A percentile compares a stretch with the other conserved stretches of the same genome.
Conservation (phyloP, 2,113 vertebrate species). For the Ailurus styani region DNA sequence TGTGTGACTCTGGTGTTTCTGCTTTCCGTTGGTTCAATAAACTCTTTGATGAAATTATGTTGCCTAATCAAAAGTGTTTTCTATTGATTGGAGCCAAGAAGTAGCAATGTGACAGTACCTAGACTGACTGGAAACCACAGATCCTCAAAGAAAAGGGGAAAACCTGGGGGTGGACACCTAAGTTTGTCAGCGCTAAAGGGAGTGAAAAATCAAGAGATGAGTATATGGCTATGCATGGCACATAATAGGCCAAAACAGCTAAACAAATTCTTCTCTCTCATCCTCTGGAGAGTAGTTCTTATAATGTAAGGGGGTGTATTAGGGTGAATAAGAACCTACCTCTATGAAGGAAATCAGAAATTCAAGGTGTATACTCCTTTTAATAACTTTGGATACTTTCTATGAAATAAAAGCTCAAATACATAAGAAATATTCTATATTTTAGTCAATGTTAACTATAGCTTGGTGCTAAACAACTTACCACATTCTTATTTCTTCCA, state of each 20-base stretch:
- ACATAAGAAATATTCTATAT: background rate
- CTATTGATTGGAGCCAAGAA: background rate
- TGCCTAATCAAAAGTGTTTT: background rate
- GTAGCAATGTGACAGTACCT: background rate
- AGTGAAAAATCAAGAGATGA: background rate
- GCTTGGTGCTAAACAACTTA: background rate
- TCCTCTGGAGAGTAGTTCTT: background rate
- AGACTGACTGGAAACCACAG: background rate
- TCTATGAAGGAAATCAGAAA: background rate
- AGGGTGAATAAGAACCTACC: background rate
- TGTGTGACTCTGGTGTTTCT: background rate
- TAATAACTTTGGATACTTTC: background rate
- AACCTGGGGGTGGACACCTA: background rate
- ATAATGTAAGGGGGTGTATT: background rate
- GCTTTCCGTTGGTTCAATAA: background rate
- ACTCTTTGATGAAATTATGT: background rate
- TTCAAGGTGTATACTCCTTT: background rate
- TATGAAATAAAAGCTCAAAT: background rate
- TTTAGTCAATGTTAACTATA: background rate
- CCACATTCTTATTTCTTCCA: background rate
- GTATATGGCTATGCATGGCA: accelerated
- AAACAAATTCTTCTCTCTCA: background rate
- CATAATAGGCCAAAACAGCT: background rate
- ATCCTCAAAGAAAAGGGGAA: background rate
- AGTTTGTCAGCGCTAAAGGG: background rate